Evolutionary conservation across 2,888 invertebrate species (phyloP).

Genomic region (Petrolisthes cinctipes): DNA sequence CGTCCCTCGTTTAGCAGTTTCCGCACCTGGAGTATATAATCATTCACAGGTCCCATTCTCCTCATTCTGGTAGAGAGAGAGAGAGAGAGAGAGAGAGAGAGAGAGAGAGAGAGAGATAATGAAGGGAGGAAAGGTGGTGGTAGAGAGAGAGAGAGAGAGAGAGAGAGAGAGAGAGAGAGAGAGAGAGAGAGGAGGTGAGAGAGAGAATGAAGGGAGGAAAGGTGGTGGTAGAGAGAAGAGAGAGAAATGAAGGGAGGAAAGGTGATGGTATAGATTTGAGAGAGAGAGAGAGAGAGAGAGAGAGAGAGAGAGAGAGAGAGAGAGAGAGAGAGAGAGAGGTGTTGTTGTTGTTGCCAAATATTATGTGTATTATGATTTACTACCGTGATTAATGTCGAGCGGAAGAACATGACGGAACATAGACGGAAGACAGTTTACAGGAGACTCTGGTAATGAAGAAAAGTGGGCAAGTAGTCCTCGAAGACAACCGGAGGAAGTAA

Average conservation of each 20-base stretch:
- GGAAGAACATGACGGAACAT: neutral
- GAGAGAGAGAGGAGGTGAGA: neutral
- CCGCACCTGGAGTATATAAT: too few species aligned
- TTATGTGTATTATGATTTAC: constrained; percentile 4
- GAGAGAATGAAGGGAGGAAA: neutral
- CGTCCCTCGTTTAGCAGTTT: too few species aligned
- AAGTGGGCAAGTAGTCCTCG: too few species aligned
- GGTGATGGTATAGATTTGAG: neutral
- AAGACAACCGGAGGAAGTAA: too few species aligned
- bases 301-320: neutral
- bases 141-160: neutral
- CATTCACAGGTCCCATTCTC: too few species aligned
- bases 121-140: neutral
- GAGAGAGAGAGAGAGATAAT: neutral
- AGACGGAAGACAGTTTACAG: too few species aligned
- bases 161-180: neutral
- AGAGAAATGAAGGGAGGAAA: neutral
- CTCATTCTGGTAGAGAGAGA: too few species aligned
- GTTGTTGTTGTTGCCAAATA: neutral
- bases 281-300: neutral
- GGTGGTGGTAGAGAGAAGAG: neutral
- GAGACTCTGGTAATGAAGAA: too few species aligned
- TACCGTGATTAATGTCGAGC: constrained; percentile 40
- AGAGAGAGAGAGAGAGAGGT: neutral
- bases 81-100: too few species aligned